Percentiles rank a stretch among this genome's conserved stretches.
Conservation (phyloP, 2,113 vertebrate genomes). For the Python bivittatus region DNA sequence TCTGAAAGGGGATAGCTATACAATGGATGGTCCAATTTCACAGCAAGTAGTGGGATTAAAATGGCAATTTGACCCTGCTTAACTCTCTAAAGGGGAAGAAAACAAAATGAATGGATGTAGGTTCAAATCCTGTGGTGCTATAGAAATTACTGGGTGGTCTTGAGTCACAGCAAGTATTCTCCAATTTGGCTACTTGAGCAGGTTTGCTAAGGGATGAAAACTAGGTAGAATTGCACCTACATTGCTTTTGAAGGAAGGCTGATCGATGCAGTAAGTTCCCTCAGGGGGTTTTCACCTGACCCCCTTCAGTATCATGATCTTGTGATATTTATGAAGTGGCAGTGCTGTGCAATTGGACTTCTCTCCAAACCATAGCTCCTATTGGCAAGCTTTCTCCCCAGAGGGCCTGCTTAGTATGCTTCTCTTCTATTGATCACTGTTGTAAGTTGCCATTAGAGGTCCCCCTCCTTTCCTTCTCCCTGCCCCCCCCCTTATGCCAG, state of each 20-base stretch:
- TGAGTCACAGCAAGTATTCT: not conserved
- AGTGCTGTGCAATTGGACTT: conserved; percentile 38
- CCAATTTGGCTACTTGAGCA: not conserved
- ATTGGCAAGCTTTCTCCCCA: conserved; percentile 61
- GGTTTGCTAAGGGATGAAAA: not conserved
- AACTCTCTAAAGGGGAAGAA: not conserved
- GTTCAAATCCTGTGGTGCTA: not conserved
- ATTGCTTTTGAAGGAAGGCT: not conserved
- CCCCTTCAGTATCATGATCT: conserved; percentile 60
- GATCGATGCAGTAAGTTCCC: conserved; percentile 40
- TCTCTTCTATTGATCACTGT: conserved; percentile 61
- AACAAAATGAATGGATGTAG: not conserved
- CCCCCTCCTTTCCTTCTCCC: conserved; percentile 39
- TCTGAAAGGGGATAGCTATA: not conserved
- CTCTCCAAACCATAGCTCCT: conserved; percentile 20
- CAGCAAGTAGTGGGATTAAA: not conserved
- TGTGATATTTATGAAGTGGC: conserved; percentile 43
- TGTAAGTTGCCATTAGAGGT: conserved; percentile 60
- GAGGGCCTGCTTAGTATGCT: conserved; percentile 63
- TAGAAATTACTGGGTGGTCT: not conserved
- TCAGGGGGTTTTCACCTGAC: conserved; percentile 34
- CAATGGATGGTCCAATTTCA: not conserved
- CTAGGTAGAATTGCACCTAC: not conserved
- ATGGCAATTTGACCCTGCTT: not conserved
- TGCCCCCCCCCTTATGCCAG: not conserved